Percentiles rank a stretch among this genome's conserved stretches.
These are phyloP conservation scores for Nibea albiflora DNA, from an alignment of 2,113 vertebrate genomes.

Conservation along the genomic window DNA sequence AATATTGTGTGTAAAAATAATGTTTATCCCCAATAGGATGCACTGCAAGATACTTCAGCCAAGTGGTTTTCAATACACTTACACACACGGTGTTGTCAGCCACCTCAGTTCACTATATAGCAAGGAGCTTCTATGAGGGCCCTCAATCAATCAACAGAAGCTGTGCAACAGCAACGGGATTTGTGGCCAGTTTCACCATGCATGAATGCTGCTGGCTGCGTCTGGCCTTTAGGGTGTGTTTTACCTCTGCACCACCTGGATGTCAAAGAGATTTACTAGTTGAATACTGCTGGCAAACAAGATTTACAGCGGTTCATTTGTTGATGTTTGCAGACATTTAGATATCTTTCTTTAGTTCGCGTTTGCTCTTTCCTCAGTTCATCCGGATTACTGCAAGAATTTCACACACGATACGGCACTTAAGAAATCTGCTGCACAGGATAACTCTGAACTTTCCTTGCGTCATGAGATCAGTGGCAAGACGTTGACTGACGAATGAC, in stretches of 20 bases:
- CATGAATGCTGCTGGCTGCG: background rate
- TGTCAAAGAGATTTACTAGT: background rate
- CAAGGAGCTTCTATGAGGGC: background rate
- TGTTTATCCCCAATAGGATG: too few relatives aligned
- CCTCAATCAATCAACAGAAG: background rate
- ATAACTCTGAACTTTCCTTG: background rate
- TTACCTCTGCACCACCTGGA: background rate
- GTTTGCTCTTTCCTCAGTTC: background rate
- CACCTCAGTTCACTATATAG: slow-evolving; percentile 1
- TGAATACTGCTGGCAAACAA: background rate
- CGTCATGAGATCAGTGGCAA: background rate
- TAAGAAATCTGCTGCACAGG: background rate
- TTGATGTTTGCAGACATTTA: background rate
- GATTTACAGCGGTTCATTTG: background rate
- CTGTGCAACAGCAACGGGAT: too few relatives aligned
- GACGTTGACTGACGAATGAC: background rate
- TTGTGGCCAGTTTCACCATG: background rate
- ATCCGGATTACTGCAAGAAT: background rate
- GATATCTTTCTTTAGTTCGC: background rate
- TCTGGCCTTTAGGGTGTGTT: background rate
- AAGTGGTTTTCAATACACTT: background rate
- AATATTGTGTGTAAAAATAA: too few relatives aligned
- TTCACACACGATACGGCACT: background rate
- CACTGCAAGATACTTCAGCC: background rate
- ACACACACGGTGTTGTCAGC: slow-evolving; percentile 17